Percentiles rank a stretch among this genome's conserved stretches.
phyloP scores from a whole-genome alignment of 2,888 invertebrate species.

The Nysson spinosus region DNA sequence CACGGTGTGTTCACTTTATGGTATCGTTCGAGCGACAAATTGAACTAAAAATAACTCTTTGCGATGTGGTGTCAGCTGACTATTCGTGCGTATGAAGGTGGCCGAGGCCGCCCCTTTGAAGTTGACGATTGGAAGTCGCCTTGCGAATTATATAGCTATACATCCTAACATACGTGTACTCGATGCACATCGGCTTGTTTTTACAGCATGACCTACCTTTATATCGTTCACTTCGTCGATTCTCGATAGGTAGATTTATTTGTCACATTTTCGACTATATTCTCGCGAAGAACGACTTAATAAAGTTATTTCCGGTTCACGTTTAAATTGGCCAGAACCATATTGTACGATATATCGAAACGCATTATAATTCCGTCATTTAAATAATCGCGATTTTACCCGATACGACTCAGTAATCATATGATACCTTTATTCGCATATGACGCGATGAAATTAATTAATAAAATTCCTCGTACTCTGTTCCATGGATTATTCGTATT shows the following conservation, averaged over 20 bases:
- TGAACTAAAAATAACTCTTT: slow-evolving; percentile 76
- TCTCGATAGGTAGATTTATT: slow-evolving; percentile 14
- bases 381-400: slow-evolving; percentile 16
- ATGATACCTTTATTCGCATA: slow-evolving; percentile 29
- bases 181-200: slow-evolving; percentile 25
- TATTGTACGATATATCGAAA: neutral
- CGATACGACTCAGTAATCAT: slow-evolving; percentile 2
- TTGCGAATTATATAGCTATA: slow-evolving; percentile 46
- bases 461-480: slow-evolving; percentile 22
- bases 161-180: slow-evolving; percentile 1
- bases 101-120: slow-evolving; percentile 56
- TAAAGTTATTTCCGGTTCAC: too few species aligned
- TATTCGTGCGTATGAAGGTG: slow-evolving; percentile 69
- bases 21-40: slow-evolving; percentile 74
- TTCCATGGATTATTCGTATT: slow-evolving; percentile 5
- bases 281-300: too few species aligned
- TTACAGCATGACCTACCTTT: slow-evolving; percentile 53
- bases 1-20: slow-evolving; percentile 63
- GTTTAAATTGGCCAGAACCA: too few species aligned
- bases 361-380: too few species aligned
- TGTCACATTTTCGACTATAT: slow-evolving; percentile 12
- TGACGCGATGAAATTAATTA: slow-evolving; percentile 37
- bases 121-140: slow-evolving; percentile 47
- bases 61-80: slow-evolving; percentile 63
- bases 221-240: slow-evolving; percentile 34